Percentiles rank a stretch among this genome's conserved stretches.
phyloP scores from a whole-genome alignment of 2,797 vertebrate species.

The Todus mexicanus region DNA sequence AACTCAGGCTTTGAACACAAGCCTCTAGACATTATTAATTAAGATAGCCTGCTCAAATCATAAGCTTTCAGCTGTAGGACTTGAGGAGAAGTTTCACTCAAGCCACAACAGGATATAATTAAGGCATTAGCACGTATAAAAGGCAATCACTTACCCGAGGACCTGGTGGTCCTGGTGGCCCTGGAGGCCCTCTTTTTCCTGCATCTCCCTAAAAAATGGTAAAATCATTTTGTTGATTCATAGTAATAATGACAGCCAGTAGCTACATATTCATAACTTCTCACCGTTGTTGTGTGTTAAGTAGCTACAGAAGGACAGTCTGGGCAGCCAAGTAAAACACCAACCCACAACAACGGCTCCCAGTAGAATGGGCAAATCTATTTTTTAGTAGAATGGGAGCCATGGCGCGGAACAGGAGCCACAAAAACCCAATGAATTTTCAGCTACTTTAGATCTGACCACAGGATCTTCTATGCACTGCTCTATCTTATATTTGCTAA shows the following conservation, averaged over 20 bases:
- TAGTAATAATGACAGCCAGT: background rate
- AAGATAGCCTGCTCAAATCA: background rate
- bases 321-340: background rate
- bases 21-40: background rate
- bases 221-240: background rate
- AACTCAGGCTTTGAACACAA: background rate
- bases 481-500: background rate
- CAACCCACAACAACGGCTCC: background rate
- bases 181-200: constrained; percentile 88
- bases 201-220: constrained; percentile 83
- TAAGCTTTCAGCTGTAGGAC: background rate
- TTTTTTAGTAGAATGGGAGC: background rate
- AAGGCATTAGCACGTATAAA: background rate
- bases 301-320: background rate
- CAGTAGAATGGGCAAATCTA: rapidly evolving
- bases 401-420: background rate
- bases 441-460: background rate
- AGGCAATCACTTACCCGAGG: constrained; percentile 81
- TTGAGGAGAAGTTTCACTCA: background rate
- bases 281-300: too few relatives aligned
- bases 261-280: background rate
- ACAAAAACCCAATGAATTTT: background rate
- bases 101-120: background rate
- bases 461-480: background rate
- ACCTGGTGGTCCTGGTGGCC: constrained; percentile 86